These are phyloP conservation scores for Colletes gigas DNA, from an alignment of 1,140 invertebrate species.

Conservation along the genomic window DNA sequence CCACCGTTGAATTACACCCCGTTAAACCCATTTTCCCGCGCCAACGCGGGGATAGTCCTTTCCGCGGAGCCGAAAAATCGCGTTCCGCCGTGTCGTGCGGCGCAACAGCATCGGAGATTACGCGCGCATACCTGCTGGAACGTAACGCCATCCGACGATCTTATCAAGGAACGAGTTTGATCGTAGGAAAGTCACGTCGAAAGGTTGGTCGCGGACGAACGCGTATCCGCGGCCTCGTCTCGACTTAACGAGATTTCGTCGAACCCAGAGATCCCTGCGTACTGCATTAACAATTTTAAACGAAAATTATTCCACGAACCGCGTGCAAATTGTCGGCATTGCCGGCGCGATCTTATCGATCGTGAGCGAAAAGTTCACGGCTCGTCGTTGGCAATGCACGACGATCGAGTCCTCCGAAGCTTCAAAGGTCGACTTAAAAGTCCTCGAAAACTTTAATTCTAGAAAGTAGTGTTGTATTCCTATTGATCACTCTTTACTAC, in stretches of 20 bases:
- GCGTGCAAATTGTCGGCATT: conserved; percentile 25
- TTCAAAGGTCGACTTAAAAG: too few species aligned
- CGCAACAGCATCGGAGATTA: conserved; percentile 46
- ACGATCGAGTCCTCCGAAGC: too few species aligned
- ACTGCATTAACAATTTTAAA: conserved; percentile 30
- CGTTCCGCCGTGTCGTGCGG: not conserved
- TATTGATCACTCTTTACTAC: too few species aligned
- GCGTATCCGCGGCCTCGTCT: conserved; percentile 44
- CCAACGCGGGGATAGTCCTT: conserved; percentile 15
- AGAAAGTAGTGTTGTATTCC: too few species aligned
- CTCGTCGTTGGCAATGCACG: not conserved
- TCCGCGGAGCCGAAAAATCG: conserved; percentile 32
- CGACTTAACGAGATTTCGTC: conserved; percentile 58
- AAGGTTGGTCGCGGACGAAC: conserved; percentile 51
- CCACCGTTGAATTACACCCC: conserved; percentile 55
- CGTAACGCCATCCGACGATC: conserved; percentile 61
- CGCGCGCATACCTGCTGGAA: conserved; percentile 32
- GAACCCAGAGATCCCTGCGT: conserved; percentile 30
- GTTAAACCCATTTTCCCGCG: conserved; percentile 54
- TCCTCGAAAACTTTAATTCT: too few species aligned
- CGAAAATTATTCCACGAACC: conserved; percentile 28
- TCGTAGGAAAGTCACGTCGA: conserved; percentile 55
- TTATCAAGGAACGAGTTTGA: conserved; percentile 64
- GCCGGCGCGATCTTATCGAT: conserved; percentile 8
- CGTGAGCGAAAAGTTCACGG: not conserved